These are phyloP conservation scores for Bucorvus abyssinicus DNA, from an alignment of 2,797 vertebrate species.

Conservation along the genomic window DNA sequence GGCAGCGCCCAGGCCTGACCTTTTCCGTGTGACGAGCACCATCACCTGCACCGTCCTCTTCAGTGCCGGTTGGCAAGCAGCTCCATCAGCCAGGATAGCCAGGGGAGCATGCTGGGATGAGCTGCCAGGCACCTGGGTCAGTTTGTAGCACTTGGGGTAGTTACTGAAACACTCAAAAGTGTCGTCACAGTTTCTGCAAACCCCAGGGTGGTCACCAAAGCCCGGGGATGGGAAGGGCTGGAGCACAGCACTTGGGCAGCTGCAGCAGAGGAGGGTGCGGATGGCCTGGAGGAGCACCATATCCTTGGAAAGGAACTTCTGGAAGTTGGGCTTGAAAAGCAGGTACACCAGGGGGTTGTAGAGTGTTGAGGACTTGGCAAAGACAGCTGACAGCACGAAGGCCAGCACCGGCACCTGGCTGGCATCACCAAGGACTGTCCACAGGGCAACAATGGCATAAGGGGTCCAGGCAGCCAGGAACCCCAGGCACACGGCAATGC, in stretches of 20 bases:
- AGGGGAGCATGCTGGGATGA: rapidly evolving
- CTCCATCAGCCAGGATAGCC: neutral
- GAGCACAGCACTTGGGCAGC: constrained; percentile 7
- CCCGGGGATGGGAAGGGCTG: constrained; percentile 59
- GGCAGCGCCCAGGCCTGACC: neutral
- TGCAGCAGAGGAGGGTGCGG: constrained; percentile 67
- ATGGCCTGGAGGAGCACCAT: constrained; percentile 67
- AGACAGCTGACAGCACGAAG: constrained; percentile 81
- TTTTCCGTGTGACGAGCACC: constrained; percentile 21
- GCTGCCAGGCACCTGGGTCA: neutral
- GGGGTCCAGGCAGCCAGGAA: constrained; percentile 87
- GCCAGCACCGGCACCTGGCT: constrained; percentile 76
- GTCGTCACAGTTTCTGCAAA: constrained; percentile 72
- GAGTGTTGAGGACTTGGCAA: constrained; percentile 86
- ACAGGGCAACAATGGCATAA: constrained; percentile 82
- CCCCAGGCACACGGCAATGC: constrained; percentile 83
- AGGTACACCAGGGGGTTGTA: constrained; percentile 85
- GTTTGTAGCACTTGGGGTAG: neutral
- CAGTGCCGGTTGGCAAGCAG: neutral
- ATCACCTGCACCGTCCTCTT: constrained; percentile 7
- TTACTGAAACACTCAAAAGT: neutral
- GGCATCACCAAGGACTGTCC: constrained; percentile 78
- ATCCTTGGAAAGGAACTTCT: constrained; percentile 75
- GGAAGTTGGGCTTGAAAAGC: constrained; percentile 85
- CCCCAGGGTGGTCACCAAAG: constrained; percentile 53